Evolutionary conservation across 2,797 vertebrate genomes (phyloP).

Genomic region (Pangasius sanitwongsei): DNA sequence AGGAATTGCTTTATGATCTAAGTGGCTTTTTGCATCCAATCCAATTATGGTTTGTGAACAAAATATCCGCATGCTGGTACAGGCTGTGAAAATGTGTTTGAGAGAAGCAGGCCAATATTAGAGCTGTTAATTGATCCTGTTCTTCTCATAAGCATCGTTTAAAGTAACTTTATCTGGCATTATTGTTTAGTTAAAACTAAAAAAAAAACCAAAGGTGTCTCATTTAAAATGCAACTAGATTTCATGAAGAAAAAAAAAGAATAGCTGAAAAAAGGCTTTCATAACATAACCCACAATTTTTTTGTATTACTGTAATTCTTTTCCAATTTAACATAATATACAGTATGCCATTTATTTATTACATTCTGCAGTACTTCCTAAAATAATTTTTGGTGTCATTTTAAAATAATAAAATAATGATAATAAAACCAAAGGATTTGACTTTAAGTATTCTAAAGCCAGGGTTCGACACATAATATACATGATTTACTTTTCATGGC

Average conservation of each 20-base stretch:
- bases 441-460: neutral
- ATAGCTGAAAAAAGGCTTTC: neutral
- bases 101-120: neutral
- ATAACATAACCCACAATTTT: neutral
- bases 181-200: neutral
- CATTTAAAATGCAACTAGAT: neutral
- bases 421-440: too few relatives aligned
- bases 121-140: neutral
- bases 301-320: neutral
- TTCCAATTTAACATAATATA: neutral
- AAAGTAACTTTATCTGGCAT: neutral
- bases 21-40: conserved; percentile 15
- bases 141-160: neutral
- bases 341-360: neutral
- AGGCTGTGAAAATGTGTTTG: conserved; percentile 1
- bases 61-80: neutral
- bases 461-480: neutral
- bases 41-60: conserved; percentile 11
- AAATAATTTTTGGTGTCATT: neutral
- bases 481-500: neutral
- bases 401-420: neutral
- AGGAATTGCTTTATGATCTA: neutral
- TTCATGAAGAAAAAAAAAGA: neutral
- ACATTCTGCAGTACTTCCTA: neutral
- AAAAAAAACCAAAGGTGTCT: neutral